These are phyloP conservation scores for Heterodera schachtii DNA, from an alignment of 1,140 invertebrate species.

Conservation along the genomic window DNA sequence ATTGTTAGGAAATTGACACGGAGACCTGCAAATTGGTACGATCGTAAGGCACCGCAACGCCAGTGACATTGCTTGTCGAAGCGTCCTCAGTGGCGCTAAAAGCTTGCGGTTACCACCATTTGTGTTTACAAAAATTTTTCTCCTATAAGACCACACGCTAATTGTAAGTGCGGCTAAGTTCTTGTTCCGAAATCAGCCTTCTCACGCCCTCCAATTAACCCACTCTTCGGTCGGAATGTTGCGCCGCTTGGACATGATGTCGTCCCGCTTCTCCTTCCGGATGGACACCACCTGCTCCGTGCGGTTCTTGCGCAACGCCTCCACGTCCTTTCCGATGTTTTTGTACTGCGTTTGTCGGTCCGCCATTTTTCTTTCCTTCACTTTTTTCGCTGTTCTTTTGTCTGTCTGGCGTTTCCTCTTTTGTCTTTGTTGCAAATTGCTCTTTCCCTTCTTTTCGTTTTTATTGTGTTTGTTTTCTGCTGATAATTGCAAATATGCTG, in stretches of 20 bases:
- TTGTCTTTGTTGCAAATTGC: background rate
- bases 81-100: conserved; percentile 42
- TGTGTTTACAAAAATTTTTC: too few species aligned
- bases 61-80: conserved; percentile 30
- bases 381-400: background rate
- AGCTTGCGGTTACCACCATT: background rate
- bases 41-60: conserved; percentile 26
- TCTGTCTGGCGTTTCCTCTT: background rate
- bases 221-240: conserved; percentile 74
- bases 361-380: conserved; percentile 35
- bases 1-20: too few species aligned
- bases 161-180: too few species aligned
- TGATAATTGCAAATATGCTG: background rate
- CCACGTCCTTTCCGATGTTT: conserved; percentile 61
- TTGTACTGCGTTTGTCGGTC: conserved; percentile 62
- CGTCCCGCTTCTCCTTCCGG: conserved; percentile 93
- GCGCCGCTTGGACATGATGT: conserved; percentile 88
- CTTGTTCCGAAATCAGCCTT: background rate
- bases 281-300: conserved; percentile 93
- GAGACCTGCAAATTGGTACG: conserved; percentile 32
- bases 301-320: conserved; percentile 69
- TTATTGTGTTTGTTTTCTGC: background rate
- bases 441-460: conserved; percentile 8
- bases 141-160: too few species aligned
- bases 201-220: background rate